These are phyloP conservation scores for Lontra canadensis DNA, from an alignment of 2,113 vertebrate species.

Conservation along the genomic window DNA sequence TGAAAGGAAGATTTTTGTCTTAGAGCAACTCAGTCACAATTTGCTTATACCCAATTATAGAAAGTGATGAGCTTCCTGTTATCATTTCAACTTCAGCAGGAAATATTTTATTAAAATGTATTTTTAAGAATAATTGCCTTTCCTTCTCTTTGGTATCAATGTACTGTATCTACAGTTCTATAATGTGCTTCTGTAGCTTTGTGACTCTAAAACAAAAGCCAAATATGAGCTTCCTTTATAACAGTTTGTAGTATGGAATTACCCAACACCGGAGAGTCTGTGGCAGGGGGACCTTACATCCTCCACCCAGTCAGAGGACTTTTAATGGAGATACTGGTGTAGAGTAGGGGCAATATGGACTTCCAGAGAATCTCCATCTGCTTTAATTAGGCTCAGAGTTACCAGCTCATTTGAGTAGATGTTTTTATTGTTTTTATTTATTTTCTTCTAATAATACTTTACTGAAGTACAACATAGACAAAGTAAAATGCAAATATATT, in stretches of 20 bases:
- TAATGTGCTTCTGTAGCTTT: neutral
- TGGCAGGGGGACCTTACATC: neutral
- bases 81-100: neutral
- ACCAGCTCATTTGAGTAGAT: neutral
- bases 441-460: neutral
- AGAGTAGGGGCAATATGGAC: too few species aligned
- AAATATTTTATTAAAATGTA: neutral
- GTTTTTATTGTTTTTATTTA: neutral
- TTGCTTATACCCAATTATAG: neutral
- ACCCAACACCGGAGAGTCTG: neutral
- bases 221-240: neutral
- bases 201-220: neutral
- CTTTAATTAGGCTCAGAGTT: neutral
- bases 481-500: neutral
- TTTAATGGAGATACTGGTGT: neutral
- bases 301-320: neutral
- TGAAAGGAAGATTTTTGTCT: neutral
- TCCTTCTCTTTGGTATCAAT: neutral
- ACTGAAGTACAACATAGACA: neutral
- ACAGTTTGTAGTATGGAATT: neutral
- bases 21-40: neutral
- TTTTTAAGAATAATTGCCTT: neutral
- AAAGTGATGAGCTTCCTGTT: neutral
- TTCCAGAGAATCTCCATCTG: neutral
- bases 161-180: neutral